A percentile compares a stretch with the other conserved stretches of the same genome.
phyloP scores from a whole-genome alignment of 2,888 invertebrate genomes.

The Pyrocoelia pectoralis region DNA sequence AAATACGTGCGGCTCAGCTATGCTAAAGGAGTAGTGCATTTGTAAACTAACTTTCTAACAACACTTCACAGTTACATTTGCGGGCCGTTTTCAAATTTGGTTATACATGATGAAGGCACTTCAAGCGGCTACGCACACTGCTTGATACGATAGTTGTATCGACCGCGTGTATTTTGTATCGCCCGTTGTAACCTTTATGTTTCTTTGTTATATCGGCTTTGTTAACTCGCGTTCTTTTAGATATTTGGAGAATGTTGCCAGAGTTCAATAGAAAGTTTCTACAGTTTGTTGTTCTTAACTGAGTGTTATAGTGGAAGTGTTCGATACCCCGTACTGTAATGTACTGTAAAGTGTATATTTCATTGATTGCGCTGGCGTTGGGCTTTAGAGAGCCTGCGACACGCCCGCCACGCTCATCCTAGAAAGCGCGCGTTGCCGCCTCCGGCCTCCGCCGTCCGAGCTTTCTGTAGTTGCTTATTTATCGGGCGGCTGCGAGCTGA shows the following conservation, averaged over 20 bases:
- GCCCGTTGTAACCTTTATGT: conserved; percentile 27
- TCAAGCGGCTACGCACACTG: conserved; percentile 23
- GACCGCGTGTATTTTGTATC: conserved; percentile 30
- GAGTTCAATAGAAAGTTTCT: conserved; percentile 22
- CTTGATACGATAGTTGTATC: conserved; percentile 20
- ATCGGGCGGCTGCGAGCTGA: conserved; percentile 59
- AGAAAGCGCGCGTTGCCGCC: conserved; percentile 60
- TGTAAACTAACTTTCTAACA: neutral
- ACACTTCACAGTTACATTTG: conserved; percentile 22
- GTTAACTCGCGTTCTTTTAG: conserved; percentile 25
- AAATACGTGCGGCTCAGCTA: neutral
- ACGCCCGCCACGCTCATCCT: conserved; percentile 60
- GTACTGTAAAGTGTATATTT: conserved; percentile 55
- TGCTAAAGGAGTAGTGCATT: too few relatives aligned
- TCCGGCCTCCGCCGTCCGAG: conserved; percentile 55
- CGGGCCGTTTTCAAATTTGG: conserved; percentile 12
- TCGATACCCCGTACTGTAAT: conserved; percentile 42
- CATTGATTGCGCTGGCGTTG: conserved; percentile 60
- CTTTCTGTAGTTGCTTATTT: conserved; percentile 61
- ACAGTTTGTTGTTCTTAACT: conserved; percentile 13
- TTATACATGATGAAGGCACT: conserved; percentile 21
- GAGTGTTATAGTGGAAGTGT: conserved; percentile 25
- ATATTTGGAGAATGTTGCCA: conserved; percentile 19
- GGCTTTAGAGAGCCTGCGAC: conserved; percentile 58
- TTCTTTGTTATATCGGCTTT: conserved; percentile 16